Evolutionary conservation across 2,888 invertebrate genomes (phyloP).

Genomic region (Yponomeuta plumbellus): DNA sequence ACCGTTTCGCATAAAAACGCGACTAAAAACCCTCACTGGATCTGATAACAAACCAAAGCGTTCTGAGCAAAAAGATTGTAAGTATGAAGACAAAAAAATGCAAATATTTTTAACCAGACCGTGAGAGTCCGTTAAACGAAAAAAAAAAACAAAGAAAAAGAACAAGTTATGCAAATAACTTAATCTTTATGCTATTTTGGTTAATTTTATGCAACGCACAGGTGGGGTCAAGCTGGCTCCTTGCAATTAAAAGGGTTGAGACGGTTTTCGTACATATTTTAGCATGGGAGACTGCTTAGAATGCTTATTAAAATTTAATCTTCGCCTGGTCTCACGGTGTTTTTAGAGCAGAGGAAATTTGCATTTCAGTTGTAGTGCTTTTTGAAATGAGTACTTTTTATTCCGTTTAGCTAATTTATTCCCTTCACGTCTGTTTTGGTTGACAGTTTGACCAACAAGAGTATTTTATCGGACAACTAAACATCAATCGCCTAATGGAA

Average conservation of each 20-base stretch:
- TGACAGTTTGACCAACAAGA: neutral
- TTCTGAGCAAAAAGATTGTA: conserved; percentile 7
- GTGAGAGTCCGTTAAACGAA: conserved; percentile 37
- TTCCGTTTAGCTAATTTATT: neutral
- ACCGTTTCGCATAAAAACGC: neutral
- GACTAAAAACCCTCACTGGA: neutral
- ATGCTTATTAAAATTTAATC: conserved; percentile 1
- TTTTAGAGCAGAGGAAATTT: neutral
- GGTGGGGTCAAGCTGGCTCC: conserved; percentile 54
- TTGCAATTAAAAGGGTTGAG: conserved; percentile 44
- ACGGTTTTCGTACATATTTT: conserved; percentile 18
- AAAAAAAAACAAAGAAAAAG: conserved; percentile 5
- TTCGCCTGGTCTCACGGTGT: conserved; percentile 4
- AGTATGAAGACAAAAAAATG: conserved; percentile 28
- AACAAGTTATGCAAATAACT: conserved; percentile 29
- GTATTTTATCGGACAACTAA: too few species aligned
- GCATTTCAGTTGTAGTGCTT: neutral
- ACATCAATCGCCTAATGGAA: neutral
- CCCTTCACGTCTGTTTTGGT: neutral
- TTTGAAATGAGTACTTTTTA: neutral
- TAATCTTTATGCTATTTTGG: conserved; percentile 28
- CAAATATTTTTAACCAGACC: conserved; percentile 36
- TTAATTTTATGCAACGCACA: conserved; percentile 45
- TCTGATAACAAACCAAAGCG: conserved; percentile 5
- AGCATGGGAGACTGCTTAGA: neutral